A percentile compares a stretch with the other conserved stretches of the same genome.
Conservation (phyloP, 2,888 invertebrate genomes). For the Melinopterus prodromus region DNA sequence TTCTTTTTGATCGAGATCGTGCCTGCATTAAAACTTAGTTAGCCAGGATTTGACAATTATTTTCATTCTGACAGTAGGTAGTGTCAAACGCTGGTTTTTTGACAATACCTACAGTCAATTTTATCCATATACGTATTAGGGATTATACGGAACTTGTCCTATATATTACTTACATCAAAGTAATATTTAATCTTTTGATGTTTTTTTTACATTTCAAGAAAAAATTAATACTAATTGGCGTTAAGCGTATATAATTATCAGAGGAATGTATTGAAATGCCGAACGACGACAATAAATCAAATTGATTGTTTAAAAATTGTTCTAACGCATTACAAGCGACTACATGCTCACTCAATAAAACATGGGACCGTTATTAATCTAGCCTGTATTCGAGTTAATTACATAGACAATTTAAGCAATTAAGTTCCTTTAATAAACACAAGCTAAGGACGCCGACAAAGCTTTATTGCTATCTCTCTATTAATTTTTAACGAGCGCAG, state of each 20-base stretch:
- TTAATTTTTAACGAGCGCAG: conserved; percentile 30
- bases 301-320: neutral
- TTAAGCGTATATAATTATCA: neutral
- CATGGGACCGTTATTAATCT: conserved; percentile 26
- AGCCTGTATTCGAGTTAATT: conserved; percentile 27
- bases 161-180: no score
- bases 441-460: conserved; percentile 32
- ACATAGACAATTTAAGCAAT: conserved; percentile 31
- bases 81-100: no score
- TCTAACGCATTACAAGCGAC: conserved; percentile 4
- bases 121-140: no score
- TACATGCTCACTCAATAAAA: neutral
- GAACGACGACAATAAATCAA: neutral
- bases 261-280: no score
- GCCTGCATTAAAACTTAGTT: no score
- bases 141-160: no score
- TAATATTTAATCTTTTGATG: no score
- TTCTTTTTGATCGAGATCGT: no score
- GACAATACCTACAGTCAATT: no score
- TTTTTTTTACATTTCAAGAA: no score
- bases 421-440: conserved; percentile 31
- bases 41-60: no score
- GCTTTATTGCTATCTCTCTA: conserved; percentile 23
- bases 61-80: no score
- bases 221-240: conserved; percentile 7